A percentile compares a stretch with the other conserved stretches of the same genome.
These are phyloP conservation scores for Tetraneura akinire DNA, from an alignment of 1,140 invertebrate species.

Conservation along the genomic window DNA sequence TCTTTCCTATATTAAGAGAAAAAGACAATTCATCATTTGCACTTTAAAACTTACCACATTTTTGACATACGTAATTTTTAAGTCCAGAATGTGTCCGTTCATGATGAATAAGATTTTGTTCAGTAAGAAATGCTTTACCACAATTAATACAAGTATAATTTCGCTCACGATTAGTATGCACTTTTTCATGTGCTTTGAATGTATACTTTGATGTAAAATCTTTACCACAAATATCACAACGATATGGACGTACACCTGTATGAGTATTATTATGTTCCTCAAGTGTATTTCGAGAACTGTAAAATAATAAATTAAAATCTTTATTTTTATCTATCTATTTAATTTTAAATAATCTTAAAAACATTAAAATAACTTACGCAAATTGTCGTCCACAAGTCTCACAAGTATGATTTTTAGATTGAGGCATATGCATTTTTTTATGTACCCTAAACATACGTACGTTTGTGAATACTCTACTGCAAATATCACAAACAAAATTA, in stretches of 20 bases:
- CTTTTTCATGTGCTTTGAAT: slow-evolving; percentile 74
- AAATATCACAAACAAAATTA: slow-evolving; percentile 69
- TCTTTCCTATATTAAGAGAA: too few species aligned
- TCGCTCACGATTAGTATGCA: slow-evolving; percentile 69
- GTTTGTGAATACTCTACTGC: slow-evolving; percentile 68
- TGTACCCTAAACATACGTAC: slow-evolving; percentile 67
- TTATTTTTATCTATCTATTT: too few species aligned
- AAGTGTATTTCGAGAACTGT: slow-evolving; percentile 67
- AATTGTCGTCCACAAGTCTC: slow-evolving; percentile 68
- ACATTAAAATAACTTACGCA: slow-evolving; percentile 58
- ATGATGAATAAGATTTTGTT: slow-evolving; percentile 74
- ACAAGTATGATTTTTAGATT: slow-evolving; percentile 68
- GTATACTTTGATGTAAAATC: slow-evolving; percentile 78
- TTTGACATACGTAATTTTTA: slow-evolving; percentile 72
- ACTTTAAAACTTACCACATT: slow-evolving; percentile 66
- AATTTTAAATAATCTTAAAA: neutral
- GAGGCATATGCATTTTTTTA: slow-evolving; percentile 66
- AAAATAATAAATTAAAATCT: slow-evolving; percentile 53
- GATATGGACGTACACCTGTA: slow-evolving; percentile 69
- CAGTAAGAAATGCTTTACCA: slow-evolving; percentile 73
- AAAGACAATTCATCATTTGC: too few species aligned
- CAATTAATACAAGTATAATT: slow-evolving; percentile 71
- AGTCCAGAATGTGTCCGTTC: slow-evolving; percentile 70
- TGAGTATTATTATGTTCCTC: slow-evolving; percentile 74
- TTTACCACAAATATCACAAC: slow-evolving; percentile 69